These are phyloP conservation scores for Tinea pellionella DNA, from an alignment of 2,888 invertebrate genomes.

Conservation along the genomic window DNA sequence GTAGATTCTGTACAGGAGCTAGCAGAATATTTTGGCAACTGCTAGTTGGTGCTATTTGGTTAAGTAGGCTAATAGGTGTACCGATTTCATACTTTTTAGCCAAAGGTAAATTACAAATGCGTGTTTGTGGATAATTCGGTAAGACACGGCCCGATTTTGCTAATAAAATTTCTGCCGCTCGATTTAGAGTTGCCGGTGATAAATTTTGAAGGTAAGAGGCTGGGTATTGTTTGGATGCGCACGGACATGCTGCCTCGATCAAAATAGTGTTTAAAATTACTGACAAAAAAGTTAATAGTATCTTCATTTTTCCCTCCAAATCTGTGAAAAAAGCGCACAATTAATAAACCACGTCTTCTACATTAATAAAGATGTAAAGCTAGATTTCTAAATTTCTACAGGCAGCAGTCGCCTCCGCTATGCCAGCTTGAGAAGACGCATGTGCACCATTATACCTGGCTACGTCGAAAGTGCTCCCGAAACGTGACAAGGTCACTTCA, in stretches of 20 bases:
- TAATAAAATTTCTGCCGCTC: not conserved
- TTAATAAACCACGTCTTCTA: too few species aligned
- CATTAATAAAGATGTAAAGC: too few species aligned
- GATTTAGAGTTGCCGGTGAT: not conserved
- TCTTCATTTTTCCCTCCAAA: not conserved
- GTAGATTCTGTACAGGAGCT: not conserved
- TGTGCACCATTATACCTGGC: too few species aligned
- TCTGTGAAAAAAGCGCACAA: too few species aligned
- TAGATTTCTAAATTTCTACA: too few species aligned
- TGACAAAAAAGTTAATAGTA: not conserved
- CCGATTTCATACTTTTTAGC: not conserved
- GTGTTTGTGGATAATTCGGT: not conserved
- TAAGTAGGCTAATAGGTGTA: not conserved
- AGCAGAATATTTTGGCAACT: not conserved
- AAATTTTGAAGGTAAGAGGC: not conserved
- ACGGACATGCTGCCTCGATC: not conserved
- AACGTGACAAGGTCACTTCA: too few species aligned
- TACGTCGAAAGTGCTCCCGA: too few species aligned
- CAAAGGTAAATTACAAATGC: not conserved
- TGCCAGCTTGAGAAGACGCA: too few species aligned
- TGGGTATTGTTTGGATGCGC: not conserved
- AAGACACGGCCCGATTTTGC: not conserved
- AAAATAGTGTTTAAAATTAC: not conserved
- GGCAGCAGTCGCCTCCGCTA: too few species aligned
- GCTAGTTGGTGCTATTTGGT: not conserved